Base-by-base conservation (phyloP, 2,888 invertebrate species). In the Mimas tiliae region DNA sequence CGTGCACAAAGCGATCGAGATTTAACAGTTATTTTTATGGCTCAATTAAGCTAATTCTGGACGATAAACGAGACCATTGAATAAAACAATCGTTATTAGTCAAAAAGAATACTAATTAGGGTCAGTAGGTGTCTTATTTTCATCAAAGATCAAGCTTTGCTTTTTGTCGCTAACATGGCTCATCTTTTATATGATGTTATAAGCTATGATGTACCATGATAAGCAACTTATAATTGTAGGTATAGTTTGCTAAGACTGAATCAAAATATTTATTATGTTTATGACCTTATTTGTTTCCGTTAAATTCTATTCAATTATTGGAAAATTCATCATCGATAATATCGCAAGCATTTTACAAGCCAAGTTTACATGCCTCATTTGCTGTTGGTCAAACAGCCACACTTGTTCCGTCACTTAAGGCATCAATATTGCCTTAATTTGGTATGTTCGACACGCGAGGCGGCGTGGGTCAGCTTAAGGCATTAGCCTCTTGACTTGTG, bases 351-450 rank as follows among this genome's bases (percentile, higher is more conserved):
- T 34, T 27, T 27, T 14, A 27, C 51, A 52, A 27, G 27, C 8
- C 62, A 62, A 16, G 34, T 53, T 47, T 47, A 73, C 72, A 66
- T 74, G 68, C 65, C 67, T 64, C 70, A 68, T 69, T 69, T 67
- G 53, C 68, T 70, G 65, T 72, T 72, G 72, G 70, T 73, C 68
- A 67, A 74, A 74, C 74, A 73, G 74, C 77, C 70, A 64, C 11
- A 63, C 68, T 69, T 69, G 70, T 62, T 62, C 70, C 71, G 69
- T 74, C 63, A 69, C 70, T 74, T 65, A 75, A 69, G 69, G 70
- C 66, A 58, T 74, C 70, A 76, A 70, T 74, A 83, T 83, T 83
- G 73, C 78, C 75, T 81, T 83, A 76, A 83, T 83, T 83, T 71
- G 73, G 72, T 76, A 71, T 76, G 78, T 79, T 74, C 67, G 68